Evolutionary conservation across 2,888 invertebrate species (phyloP).

Genomic region (Cephus runcator): DNA sequence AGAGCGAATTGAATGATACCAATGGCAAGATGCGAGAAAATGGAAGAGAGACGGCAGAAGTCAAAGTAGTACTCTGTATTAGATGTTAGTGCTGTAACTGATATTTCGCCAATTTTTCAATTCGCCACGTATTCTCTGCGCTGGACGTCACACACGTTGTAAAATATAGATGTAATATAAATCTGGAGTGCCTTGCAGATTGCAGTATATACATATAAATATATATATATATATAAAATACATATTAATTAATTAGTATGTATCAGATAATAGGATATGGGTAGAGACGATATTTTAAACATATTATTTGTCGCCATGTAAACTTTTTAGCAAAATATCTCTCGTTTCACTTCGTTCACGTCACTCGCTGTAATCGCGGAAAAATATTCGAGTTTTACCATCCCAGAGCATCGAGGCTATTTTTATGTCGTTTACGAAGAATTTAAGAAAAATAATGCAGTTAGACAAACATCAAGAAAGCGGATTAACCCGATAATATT

Average conservation of each 20-base stretch:
- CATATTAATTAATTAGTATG: slow-evolving; percentile 40
- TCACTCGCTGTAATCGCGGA: background rate
- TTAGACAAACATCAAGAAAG: background rate
- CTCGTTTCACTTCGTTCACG: background rate
- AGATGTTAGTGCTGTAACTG: background rate
- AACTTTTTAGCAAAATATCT: background rate
- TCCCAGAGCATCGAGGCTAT: background rate
- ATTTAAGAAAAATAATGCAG: background rate
- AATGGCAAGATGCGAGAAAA: background rate
- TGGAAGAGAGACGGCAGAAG: background rate
- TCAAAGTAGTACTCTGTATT: background rate
- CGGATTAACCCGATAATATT: background rate
- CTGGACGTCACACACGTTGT: slow-evolving; percentile 45
- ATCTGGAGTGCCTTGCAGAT: slow-evolving; percentile 66
- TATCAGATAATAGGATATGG: slow-evolving; percentile 44
- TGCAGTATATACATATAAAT: slow-evolving; percentile 55
- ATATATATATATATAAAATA: slow-evolving; percentile 37
- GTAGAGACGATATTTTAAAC: slow-evolving; percentile 41
- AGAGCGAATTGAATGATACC: background rate
- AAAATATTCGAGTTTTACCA: background rate
- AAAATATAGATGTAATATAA: slow-evolving; percentile 61
- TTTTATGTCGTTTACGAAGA: background rate
- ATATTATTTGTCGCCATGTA: slow-evolving; percentile 34
- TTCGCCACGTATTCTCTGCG: slow-evolving; percentile 25
- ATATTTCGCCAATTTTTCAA: background rate